Conservation (phyloP, 2,113 vertebrate genomes). For the Xenus cinereus region DNA sequence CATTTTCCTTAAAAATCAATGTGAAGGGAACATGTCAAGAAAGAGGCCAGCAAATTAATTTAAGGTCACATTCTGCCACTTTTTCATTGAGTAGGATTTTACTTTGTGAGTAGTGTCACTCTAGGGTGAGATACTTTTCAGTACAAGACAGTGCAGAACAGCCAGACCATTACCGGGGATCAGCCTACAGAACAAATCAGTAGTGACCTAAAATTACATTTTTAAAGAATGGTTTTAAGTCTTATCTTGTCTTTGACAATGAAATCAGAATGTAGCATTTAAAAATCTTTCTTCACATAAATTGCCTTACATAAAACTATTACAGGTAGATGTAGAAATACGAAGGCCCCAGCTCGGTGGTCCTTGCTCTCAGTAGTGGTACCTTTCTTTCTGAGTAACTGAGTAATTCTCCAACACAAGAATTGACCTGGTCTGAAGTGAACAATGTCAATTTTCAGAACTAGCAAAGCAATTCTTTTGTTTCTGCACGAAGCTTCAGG, state of each 20-base stretch:
- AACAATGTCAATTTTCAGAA: neutral
- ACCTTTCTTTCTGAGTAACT: neutral
- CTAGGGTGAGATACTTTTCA: neutral
- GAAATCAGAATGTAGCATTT: neutral
- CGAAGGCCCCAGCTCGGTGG: accelerated
- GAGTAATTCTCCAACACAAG: neutral
- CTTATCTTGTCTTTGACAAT: neutral
- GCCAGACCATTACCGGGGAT: neutral
- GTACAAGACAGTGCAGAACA: neutral
- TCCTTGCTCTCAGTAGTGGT: neutral
- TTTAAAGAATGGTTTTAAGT: neutral
- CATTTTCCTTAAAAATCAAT: neutral
- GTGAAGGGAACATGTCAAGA: neutral
- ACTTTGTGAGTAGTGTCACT: neutral
- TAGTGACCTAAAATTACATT: neutral
- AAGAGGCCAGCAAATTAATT: neutral
- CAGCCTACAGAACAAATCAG: neutral
- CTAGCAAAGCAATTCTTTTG: neutral
- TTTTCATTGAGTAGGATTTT: neutral
- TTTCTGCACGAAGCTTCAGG: neutral
- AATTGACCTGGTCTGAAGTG: neutral
- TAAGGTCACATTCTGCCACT: neutral
- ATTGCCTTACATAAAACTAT: neutral
- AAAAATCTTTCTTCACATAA: neutral
- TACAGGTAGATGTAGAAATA: neutral